phyloP scores from a whole-genome alignment of 2,888 invertebrate genomes.

The Calephelis perditalis region DNA sequence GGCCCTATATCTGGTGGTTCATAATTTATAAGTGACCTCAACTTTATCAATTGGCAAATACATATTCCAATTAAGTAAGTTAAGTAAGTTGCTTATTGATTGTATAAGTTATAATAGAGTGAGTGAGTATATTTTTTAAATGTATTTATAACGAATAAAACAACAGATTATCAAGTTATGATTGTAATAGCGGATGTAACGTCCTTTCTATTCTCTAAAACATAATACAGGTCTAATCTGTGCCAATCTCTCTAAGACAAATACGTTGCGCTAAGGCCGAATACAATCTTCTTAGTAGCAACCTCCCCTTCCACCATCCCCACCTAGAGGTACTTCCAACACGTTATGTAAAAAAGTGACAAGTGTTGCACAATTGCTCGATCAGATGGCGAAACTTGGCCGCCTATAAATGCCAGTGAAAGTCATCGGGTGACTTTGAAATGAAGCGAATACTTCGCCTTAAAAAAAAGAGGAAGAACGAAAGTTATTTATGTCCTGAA shows the following conservation, averaged over 20 bases:
- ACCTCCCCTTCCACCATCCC: conserved; percentile 23
- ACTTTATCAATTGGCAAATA: too few species aligned
- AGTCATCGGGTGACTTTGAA: conserved; percentile 71
- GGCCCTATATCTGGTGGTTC: too few species aligned
- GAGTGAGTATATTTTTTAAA: too few species aligned
- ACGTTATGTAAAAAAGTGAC: conserved; percentile 72
- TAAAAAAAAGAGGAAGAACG: conserved; percentile 13
- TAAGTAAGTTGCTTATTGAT: too few species aligned
- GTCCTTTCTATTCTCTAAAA: too few species aligned
- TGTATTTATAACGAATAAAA: too few species aligned
- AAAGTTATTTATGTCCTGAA: conserved; percentile 6
- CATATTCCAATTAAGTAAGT: too few species aligned
- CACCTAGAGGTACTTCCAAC: conserved; percentile 25
- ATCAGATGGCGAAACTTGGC: conserved; percentile 71
- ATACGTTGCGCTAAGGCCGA: background rate
- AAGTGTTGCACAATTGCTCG: conserved; percentile 72
- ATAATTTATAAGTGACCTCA: too few species aligned
- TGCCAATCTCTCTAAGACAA: background rate
- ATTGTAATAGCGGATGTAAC: too few species aligned
- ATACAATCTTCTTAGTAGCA: conserved; percentile 9
- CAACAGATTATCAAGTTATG: too few species aligned
- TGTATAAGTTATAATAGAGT: too few species aligned
- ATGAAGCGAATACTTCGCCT: conserved; percentile 38
- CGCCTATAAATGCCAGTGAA: conserved; percentile 71
- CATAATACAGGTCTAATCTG: too few species aligned